Conservation (phyloP, 2,797 vertebrate species). For the Squalus acanthias region DNA sequence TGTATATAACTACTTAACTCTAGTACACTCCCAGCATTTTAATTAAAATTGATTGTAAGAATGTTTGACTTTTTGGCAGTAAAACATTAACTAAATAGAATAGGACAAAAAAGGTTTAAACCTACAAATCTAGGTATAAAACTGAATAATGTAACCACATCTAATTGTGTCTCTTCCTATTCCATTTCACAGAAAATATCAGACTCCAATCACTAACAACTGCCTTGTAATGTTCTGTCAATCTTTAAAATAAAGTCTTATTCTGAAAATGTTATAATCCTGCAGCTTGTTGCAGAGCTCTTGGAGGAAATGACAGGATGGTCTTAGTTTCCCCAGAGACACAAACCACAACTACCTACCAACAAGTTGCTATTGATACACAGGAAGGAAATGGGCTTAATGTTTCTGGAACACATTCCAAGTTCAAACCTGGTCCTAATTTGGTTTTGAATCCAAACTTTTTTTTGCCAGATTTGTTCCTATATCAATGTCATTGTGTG, state of each 20-base stretch:
- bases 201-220: not conserved
- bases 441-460: not conserved
- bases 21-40: not conserved
- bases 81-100: not conserved
- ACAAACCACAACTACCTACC: not conserved
- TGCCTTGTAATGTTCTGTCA: not conserved
- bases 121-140: not conserved
- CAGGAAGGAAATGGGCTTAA: slow-evolving; percentile 14
- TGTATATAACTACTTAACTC: not conserved
- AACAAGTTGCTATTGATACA: not conserved
- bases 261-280: not conserved
- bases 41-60: not conserved
- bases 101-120: not conserved
- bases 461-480: not conserved
- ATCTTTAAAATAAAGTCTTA: not conserved
- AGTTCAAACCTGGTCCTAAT: not conserved
- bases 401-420: not conserved
- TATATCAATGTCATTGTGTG: not conserved
- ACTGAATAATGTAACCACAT: not conserved
- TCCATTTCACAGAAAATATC: not conserved
- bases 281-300: not conserved
- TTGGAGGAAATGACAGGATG: not conserved
- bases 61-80: not conserved
- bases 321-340: not conserved
- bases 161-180: not conserved